Percentiles rank a stretch among this genome's conserved stretches.
These are phyloP conservation scores for Diabrotica balteata DNA, from an alignment of 2,888 invertebrate species.

Conservation along the genomic window DNA sequence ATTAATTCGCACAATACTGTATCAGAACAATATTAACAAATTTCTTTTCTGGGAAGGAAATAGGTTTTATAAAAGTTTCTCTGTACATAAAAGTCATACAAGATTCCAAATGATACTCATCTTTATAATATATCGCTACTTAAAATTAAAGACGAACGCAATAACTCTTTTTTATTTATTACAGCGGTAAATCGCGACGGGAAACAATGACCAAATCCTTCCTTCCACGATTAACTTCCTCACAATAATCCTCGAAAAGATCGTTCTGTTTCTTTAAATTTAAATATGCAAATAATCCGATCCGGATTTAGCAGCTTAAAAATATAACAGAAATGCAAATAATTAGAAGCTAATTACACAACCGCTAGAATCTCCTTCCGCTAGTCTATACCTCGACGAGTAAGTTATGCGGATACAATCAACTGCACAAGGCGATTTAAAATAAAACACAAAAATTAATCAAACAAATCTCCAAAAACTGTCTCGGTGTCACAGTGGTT, in stretches of 20 bases:
- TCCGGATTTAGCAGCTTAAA: constrained; percentile 23
- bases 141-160: background rate
- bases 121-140: background rate
- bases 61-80: too few species aligned
- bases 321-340: constrained; percentile 26
- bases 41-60: too few species aligned
- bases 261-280: constrained; percentile 11
- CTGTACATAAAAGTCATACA: too few species aligned
- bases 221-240: constrained; percentile 1
- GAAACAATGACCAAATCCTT: constrained; percentile 14
- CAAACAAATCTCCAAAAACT: too few species aligned
- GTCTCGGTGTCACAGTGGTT: too few species aligned
- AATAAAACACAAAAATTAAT: background rate
- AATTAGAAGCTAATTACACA: constrained; percentile 27
- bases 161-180: background rate
- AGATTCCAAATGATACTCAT: too few species aligned
- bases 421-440: constrained; percentile 6
- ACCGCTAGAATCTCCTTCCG: constrained; percentile 27
- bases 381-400: constrained; percentile 14
- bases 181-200: constrained; percentile 6
- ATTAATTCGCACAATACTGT: too few species aligned
- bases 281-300: constrained; percentile 26
- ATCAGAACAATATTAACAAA: too few species aligned
- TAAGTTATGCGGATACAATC: constrained; percentile 3
- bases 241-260: background rate